phyloP scores from a whole-genome alignment of 2,888 invertebrate genomes.

The Hirtodrosophila confusa region DNA sequence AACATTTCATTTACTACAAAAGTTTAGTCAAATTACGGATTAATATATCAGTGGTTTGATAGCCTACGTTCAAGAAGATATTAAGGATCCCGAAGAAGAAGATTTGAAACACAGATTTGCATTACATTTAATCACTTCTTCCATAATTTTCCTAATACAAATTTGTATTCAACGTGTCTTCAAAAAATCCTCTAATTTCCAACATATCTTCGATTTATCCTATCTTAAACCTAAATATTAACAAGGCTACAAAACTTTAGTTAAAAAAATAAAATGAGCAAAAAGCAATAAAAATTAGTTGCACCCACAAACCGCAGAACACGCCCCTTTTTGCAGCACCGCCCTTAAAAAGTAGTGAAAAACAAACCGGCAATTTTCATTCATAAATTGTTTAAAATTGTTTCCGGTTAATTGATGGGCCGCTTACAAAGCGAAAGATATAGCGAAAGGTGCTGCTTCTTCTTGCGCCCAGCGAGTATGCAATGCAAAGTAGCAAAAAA shows the following conservation, averaged over 20 bases:
- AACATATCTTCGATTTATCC: no score
- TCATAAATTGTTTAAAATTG: slow-evolving; percentile 69
- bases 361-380: slow-evolving; percentile 59
- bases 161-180: no score
- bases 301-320: neutral
- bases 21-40: no score
- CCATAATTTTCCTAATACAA: no score
- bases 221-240: no score
- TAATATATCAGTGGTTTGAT: no score
- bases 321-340: neutral
- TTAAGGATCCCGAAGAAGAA: no score
- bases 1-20: no score
- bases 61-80: no score
- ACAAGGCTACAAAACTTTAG: neutral
- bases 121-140: no score
- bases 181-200: no score
- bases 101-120: no score
- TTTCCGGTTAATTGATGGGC: slow-evolving; percentile 51
- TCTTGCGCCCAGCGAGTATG: neutral
- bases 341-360: slow-evolving; percentile 13
- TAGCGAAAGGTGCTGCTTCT: slow-evolving; percentile 3
- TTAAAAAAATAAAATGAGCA: neutral
- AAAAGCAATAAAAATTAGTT: neutral
- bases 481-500: slow-evolving; percentile 50
- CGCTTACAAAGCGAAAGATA: slow-evolving; percentile 25